Percentiles rank a stretch among this genome's conserved stretches.
These are phyloP conservation scores for Aegithalos caudatus DNA, from an alignment of 2,113 vertebrate genomes.

Conservation along the genomic window DNA sequence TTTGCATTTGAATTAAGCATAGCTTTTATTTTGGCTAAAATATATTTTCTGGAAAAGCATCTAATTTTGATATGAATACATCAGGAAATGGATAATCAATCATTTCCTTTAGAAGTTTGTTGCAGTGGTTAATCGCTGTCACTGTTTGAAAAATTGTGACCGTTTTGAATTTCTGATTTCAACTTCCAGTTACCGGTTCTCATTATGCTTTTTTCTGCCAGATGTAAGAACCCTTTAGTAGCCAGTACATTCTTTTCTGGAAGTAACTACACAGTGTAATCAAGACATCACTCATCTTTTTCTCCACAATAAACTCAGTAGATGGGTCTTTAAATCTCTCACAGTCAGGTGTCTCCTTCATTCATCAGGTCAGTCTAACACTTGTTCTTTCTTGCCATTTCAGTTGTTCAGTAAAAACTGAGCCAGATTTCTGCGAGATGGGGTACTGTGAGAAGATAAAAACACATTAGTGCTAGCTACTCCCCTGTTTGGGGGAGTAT, in stretches of 20 bases:
- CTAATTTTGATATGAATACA: conserved; percentile 59
- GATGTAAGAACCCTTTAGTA: conserved; percentile 63
- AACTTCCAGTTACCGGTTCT: conserved; percentile 63
- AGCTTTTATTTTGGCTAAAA: conserved; percentile 55
- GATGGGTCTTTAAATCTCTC: neutral
- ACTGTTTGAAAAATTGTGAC: conserved; percentile 57
- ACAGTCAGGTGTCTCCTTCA: neutral
- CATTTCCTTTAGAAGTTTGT: conserved; percentile 60
- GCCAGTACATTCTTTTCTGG: neutral
- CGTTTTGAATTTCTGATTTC: conserved; percentile 65
- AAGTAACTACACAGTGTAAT: neutral
- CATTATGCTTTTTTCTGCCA: conserved; percentile 58
- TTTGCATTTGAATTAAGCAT: conserved; percentile 52
- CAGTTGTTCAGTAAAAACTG: neutral
- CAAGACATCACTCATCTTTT: neutral
- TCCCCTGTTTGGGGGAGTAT: neutral
- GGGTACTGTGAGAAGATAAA: neutral
- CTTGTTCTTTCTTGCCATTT: neutral
- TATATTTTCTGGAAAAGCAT: conserved; percentile 49
- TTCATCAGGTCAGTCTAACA: neutral
- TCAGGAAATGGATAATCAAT: conserved; percentile 59
- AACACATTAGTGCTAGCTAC: neutral
- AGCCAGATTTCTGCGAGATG: neutral
- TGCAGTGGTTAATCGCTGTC: conserved; percentile 55
- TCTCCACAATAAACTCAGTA: neutral